Evolutionary conservation across 1,140 invertebrate species (phyloP), one percentile per base, ranked within the genome.

Genomic region (Drosophila chauvacae): DNA sequence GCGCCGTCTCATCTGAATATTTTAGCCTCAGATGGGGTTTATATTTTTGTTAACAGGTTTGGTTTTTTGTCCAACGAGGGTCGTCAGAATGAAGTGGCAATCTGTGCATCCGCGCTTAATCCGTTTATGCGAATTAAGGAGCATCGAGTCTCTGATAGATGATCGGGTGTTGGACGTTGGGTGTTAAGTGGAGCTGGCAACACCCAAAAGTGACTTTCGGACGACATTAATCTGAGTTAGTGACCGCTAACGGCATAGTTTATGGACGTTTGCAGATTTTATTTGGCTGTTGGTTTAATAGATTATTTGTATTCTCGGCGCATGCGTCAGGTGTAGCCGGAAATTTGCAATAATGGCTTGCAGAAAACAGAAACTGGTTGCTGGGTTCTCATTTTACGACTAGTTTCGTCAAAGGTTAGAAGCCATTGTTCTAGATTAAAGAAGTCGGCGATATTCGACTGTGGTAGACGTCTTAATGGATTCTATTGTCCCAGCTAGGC

Each of bases 281-380:
- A 70, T 71, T 70, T 35, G 51, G 2, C 23, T 42, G 18, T 7
- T 35, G 65, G 53, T 20, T 75, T 50, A n/a, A 58, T 76, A 39
- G 28, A 47, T 41, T 51, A 33, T 51, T 51, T 42, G 41, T 58
- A 18, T 74, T 66, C 58, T 59, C 35, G 35, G 53, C 60, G 57
- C 61, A 51, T 48, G 47, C 42, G 44, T 59, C 55, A 56, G 74
- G 74, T 77, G 55, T 77, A 77, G 74, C 74, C 74, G 73, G 73
- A 77, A 77, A 77, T 77, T 77, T 77, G 56, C 74, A 68, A 60
- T 48, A 35, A 53, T 62, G 20, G 10, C 26, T 44, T 72, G 69
- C 69, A 72, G 51, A 68, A 72, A 13, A 16, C 39, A 0, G 39
- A 56, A 77, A 77, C 74, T 77, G 74, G 73, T 77, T 77, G 56